Conservation (phyloP, 1,140 invertebrate genomes). For the Tenebrio molitor region DNA sequence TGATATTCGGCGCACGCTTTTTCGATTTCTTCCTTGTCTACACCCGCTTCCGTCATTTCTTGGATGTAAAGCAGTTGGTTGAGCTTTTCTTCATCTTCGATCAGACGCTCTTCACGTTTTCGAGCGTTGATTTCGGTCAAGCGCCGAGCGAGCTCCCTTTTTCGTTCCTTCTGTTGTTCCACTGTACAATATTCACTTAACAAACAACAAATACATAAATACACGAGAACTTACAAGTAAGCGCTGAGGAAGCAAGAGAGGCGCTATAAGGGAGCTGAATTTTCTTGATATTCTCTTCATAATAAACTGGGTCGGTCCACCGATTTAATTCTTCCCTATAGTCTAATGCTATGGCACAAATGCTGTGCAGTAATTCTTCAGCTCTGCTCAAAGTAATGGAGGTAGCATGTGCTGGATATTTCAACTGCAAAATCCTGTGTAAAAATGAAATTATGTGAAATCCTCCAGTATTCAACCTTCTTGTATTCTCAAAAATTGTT, state of each 20-base stretch:
- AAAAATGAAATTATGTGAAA: slow-evolving; percentile 88
- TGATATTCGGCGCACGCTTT: slow-evolving; percentile 72
- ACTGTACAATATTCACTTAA: slow-evolving; percentile 67
- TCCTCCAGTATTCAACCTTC: slow-evolving; percentile 90
- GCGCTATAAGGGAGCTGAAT: slow-evolving; percentile 87
- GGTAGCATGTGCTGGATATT: slow-evolving; percentile 92
- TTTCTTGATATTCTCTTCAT: slow-evolving; percentile 85
- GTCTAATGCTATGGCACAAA: slow-evolving; percentile 82
- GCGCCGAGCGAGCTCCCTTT: slow-evolving; percentile 84
- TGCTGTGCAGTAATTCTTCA: slow-evolving; percentile 88
- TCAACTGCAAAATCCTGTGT: slow-evolving; percentile 92
- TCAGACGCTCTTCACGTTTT: slow-evolving; percentile 86
- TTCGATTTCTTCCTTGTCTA: slow-evolving; percentile 79
- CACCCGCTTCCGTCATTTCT: slow-evolving; percentile 81
- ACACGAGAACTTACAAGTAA: slow-evolving; percentile 67
- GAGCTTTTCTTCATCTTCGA: slow-evolving; percentile 90
- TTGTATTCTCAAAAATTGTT: slow-evolving; percentile 77
- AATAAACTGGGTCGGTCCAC: slow-evolving; percentile 87
- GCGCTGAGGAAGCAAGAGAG: slow-evolving; percentile 69
- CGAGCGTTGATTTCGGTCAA: slow-evolving; percentile 89
- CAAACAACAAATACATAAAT: slow-evolving; percentile 14
- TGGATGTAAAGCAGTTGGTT: slow-evolving; percentile 83
- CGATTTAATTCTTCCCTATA: slow-evolving; percentile 84
- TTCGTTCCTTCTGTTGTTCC: slow-evolving; percentile 89
- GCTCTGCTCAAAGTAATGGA: slow-evolving; percentile 88